Conservation (phyloP, 2,113 vertebrate genomes). For the Amia ocellicauda region DNA sequence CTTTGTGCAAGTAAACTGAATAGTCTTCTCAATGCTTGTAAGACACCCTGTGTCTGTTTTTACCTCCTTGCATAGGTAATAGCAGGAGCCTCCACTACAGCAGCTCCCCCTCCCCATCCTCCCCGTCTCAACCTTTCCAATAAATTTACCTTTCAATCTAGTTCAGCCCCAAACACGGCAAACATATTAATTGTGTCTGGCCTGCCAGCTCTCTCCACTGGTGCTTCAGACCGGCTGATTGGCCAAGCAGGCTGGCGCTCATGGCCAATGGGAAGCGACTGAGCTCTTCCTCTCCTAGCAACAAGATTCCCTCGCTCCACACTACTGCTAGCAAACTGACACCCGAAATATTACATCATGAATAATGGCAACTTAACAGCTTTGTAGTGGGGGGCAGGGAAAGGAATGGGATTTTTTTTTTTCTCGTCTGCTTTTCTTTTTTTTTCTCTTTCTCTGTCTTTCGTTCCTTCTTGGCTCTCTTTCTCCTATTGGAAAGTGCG, state of each 20-base stretch:
- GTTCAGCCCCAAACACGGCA: conserved; percentile 74
- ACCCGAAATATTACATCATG: conserved; percentile 84
- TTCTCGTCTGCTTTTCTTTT: conserved; percentile 19
- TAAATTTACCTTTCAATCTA: conserved; percentile 54
- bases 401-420: conserved; percentile 44
- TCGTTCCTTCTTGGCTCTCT: conserved; percentile 13
- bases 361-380: conserved; percentile 68
- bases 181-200: conserved; percentile 77
- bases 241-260: conserved; percentile 57
- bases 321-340: conserved; percentile 71
- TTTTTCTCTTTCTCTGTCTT: conserved; percentile 14
- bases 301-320: conserved; percentile 75
- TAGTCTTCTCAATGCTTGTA: too few species aligned
- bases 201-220: conserved; percentile 51
- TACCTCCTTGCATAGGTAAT: background rate
- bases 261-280: conserved; percentile 68
- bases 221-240: conserved; percentile 57
- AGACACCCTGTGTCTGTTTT: background rate
- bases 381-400: conserved; percentile 57
- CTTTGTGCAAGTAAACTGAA: too few species aligned
- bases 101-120: conserved; percentile 7
- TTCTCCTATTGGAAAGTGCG: conserved; percentile 65
- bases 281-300: conserved; percentile 86
- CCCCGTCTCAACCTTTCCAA: conserved; percentile 48
- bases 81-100: background rate